These are phyloP conservation scores for Tenrec ecaudatus DNA, from an alignment of 2,113 vertebrate genomes.

Conservation along the genomic window DNA sequence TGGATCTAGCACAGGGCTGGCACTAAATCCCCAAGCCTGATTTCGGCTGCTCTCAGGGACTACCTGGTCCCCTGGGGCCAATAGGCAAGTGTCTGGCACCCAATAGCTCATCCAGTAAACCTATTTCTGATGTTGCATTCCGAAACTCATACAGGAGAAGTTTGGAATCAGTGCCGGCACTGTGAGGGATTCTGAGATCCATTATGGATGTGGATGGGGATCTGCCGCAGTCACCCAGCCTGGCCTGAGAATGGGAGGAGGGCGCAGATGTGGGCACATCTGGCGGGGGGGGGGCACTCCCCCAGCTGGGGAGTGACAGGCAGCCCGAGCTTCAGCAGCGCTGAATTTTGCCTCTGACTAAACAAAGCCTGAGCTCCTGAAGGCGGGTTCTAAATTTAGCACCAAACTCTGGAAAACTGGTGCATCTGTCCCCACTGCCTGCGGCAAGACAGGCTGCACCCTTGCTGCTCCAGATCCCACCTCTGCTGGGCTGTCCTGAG, in stretches of 20 bases:
- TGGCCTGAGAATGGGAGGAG: background rate
- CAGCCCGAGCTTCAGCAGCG: constrained; percentile 34
- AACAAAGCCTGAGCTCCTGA: constrained; percentile 46
- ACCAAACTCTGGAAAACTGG: constrained; percentile 22
- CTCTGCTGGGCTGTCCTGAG: background rate
- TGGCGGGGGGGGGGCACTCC: accelerated
- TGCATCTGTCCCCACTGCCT: background rate
- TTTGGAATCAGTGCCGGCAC: no score
- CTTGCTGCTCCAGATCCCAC: background rate
- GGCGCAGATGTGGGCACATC: no score
- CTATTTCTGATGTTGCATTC: no score
- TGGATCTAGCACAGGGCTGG: no score
- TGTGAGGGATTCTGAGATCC: no score
- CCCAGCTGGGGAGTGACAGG: background rate
- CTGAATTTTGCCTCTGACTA: constrained; percentile 19
- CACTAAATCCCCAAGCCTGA: no score
- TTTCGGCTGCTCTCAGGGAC: no score
- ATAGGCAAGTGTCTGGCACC: no score
- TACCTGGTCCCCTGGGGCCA: no score
- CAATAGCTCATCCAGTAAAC: no score
- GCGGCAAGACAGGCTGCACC: accelerated
- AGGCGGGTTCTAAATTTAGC: constrained; percentile 67
- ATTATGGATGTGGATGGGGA: background rate
- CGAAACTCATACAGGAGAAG: no score
- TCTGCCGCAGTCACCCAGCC: background rate